Evolutionary conservation across 92 coral and sea anemone species (phyloP), one percentile per base, ranked within the genome.

Genomic region (Zoanthus gigantus): DNA sequence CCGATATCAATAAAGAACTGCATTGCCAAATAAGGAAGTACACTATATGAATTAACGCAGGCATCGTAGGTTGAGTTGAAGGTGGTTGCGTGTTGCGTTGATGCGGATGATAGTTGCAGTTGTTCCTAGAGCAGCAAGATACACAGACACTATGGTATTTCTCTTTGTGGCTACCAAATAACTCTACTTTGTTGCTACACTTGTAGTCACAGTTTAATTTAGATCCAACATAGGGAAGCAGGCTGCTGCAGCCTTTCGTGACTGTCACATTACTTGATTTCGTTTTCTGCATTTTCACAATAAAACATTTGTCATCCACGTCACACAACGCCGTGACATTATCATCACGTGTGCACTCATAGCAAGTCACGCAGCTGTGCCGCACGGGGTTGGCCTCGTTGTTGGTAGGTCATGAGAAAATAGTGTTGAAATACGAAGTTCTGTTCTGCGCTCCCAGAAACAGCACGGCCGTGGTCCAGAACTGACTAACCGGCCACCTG

Each of bases 91-190:
- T 72, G 42, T 37, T 37, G 42, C 44, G 23, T 31, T 30, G 11
- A 54, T 6, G 13, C 42, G 14, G 16, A 30, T 37, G 42, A 4
- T 37, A 31, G 31, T 90, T 90, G 63, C 92, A 90, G 61, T 71
- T 90, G 44, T 90, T 30, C 11, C 92, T 87, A 23, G 58, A 23
- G 60, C 92, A 90, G 63, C 92, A 90, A 18, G 92, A 90, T 14
- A 77, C 92, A 86, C 92, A 90, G 1, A 90, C 87, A 48, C 80
- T 90, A 60, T 90, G 48, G 66, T 90, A 72, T 45, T 11, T 5
- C 60, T 45, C 12, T 6, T 63, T 30, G 17, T 72, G 45, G 3
- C 61, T 60, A 12, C 82, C 66, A 74, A 69, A 46, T 29, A 74
- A 17, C 11, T 15, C 67, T 57, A 90, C 92, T n/a, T 90, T 29